phyloP scores from a whole-genome alignment of 2,888 invertebrate species.

The Capitulum mitella region DNA sequence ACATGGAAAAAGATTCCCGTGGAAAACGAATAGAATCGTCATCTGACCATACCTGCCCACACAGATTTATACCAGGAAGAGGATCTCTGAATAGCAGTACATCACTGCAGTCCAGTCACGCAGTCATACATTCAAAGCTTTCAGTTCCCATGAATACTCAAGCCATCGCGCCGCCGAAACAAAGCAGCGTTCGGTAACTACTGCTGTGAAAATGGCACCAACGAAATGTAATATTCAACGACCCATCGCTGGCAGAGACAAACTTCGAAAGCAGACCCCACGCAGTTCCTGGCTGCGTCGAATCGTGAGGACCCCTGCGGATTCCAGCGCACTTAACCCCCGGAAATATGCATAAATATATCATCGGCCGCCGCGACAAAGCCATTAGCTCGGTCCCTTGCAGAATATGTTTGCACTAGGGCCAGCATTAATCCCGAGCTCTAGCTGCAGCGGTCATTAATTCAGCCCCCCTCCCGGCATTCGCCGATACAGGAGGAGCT shows the following conservation, averaged over 20 bases:
- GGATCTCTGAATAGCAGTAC: too few relatives aligned
- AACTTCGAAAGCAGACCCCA: background rate
- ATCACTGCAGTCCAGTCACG: too few relatives aligned
- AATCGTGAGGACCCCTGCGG: background rate
- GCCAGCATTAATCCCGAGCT: background rate
- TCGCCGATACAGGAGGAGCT: background rate
- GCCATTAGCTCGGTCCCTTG: background rate
- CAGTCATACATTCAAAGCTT: too few relatives aligned
- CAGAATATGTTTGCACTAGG: background rate
- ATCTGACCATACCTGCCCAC: too few relatives aligned
- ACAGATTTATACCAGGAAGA: too few relatives aligned
- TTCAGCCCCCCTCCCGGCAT: background rate
- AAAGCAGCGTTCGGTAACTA: too few relatives aligned
- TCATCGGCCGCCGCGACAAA: constrained; percentile 4
- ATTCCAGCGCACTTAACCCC: background rate
- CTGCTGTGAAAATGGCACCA: too few relatives aligned
- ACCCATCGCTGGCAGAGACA: background rate
- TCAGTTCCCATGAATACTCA: too few relatives aligned
- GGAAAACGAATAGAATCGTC: too few relatives aligned
- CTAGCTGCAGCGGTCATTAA: background rate
- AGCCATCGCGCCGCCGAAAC: too few relatives aligned
- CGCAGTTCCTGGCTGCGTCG: too few relatives aligned
- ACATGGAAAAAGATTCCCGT: too few relatives aligned
- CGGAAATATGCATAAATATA: constrained; percentile 8
- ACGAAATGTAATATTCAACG: background rate